A percentile compares a stretch with the other conserved stretches of the same genome.
Conservation (phyloP, 2,113 vertebrate species). For the Benitochromis conjunctus region DNA sequence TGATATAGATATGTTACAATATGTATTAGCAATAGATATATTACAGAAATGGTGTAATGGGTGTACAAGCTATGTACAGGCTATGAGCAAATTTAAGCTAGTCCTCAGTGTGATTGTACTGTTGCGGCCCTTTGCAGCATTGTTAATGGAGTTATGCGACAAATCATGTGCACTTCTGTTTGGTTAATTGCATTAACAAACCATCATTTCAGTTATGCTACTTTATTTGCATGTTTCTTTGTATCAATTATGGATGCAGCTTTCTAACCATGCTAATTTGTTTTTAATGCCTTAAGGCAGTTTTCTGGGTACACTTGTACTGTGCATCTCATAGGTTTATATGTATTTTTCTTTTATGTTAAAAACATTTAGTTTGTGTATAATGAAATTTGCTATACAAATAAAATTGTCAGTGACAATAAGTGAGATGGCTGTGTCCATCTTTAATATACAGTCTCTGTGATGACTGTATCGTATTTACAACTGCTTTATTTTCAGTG, state of each 20-base stretch:
- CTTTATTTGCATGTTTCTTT: neutral
- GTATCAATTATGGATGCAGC: neutral
- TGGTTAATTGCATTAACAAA: neutral
- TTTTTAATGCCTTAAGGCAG: too few species aligned
- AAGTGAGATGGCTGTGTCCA: neutral
- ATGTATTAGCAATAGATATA: too few species aligned
- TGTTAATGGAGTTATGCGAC: too few species aligned
- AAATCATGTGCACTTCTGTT: too few species aligned
- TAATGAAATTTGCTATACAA: neutral
- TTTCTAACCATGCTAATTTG: neutral
- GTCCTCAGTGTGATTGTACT: too few species aligned
- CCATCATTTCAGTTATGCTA: neutral
- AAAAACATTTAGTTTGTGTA: neutral
- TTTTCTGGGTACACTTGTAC: too few species aligned
- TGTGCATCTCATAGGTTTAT: neutral
- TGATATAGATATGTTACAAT: too few species aligned
- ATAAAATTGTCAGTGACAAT: neutral
- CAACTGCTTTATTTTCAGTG: neutral
- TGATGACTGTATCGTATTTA: neutral
- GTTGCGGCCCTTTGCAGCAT: too few species aligned
- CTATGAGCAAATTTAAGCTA: too few species aligned
- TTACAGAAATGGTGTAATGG: too few species aligned
- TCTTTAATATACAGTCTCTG: neutral
- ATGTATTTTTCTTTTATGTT: neutral
- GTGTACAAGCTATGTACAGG: too few species aligned